These are phyloP conservation scores for Chrysolina haemoptera DNA, from an alignment of 2,888 invertebrate species.

Conservation along the genomic window DNA sequence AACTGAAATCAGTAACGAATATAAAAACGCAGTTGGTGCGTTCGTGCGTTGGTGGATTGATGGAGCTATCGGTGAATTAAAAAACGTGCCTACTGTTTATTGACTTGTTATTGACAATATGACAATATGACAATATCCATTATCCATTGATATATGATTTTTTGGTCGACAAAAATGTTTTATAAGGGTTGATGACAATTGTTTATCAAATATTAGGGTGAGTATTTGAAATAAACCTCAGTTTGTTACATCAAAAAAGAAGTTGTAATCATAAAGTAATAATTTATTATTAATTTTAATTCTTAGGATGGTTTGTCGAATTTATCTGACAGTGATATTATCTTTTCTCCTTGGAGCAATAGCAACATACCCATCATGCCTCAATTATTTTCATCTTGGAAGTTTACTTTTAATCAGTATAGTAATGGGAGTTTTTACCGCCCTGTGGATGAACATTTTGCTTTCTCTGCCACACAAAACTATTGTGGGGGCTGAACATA, in stretches of 20 bases:
- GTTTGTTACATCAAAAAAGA: no score
- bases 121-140: no score
- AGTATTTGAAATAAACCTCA: neutral
- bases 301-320: conserved; percentile 49
- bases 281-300: neutral
- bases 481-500: conserved; percentile 74
- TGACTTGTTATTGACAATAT: no score
- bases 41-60: no score
- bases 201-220: conserved; percentile 10
- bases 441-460: conserved; percentile 77
- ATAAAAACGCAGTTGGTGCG: no score
- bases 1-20: no score
- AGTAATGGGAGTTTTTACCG: conserved; percentile 67
- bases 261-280: no score
- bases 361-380: conserved; percentile 58
- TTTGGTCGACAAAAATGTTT: neutral
- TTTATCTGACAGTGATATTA: conserved; percentile 42
- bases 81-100: no score
- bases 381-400: conserved; percentile 56
- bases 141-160: neutral
- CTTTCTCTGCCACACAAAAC: conserved; percentile 79
- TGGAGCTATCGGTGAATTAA: no score
- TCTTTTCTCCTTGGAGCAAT: conserved; percentile 44
- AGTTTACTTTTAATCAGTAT: conserved; percentile 58
- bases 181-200: conserved; percentile 16